Evolutionary conservation across 2,113 vertebrate genomes (phyloP).

Genomic region (Paradoxurus hermaphroditus): DNA sequence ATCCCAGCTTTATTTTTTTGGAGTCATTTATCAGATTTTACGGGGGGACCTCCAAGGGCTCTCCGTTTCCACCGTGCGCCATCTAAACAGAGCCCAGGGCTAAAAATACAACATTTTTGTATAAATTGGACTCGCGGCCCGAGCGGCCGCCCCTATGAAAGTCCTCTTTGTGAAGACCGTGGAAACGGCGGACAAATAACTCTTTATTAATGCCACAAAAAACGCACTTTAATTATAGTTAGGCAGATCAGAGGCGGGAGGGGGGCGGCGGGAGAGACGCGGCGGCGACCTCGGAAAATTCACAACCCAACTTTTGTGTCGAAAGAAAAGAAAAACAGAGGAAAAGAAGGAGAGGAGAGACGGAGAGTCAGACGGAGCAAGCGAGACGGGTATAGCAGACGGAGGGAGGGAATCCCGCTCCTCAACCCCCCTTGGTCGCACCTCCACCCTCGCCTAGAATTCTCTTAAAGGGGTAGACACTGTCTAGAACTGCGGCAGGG

Average conservation of each 20-base stretch:
- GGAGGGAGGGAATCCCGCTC: constrained; percentile 49
- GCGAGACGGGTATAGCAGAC: constrained; percentile 9
- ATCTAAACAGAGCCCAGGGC: constrained; percentile 89
- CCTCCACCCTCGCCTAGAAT: constrained; percentile 40
- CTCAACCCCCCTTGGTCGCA: neutral
- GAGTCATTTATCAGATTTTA: constrained; percentile 91
- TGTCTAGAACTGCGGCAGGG: neutral
- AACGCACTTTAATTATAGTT: constrained; percentile 98
- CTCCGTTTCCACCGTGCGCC: constrained; percentile 87
- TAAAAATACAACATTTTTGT: constrained; percentile 97
- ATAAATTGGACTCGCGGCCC: constrained; percentile 93
- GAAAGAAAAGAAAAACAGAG: constrained; percentile 76
- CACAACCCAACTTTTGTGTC: constrained; percentile 81
- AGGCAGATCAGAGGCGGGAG: constrained; percentile 91
- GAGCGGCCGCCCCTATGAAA: constrained; percentile 93
- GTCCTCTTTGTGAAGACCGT: constrained; percentile 95
- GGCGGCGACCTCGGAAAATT: constrained; percentile 83
- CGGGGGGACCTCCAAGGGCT: constrained; percentile 87
- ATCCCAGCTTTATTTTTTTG: constrained; percentile 87
- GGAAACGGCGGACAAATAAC: constrained; percentile 99
- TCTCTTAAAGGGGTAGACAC: constrained; percentile 68
- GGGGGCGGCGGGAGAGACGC: constrained; percentile 82
- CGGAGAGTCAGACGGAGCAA: constrained; percentile 40
- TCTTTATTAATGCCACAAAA: constrained; percentile 99
- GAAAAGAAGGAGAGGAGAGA: constrained; percentile 57